Evolutionary conservation across 2,113 vertebrate species (phyloP).

Genomic region (Macquaria ambigua): DNA sequence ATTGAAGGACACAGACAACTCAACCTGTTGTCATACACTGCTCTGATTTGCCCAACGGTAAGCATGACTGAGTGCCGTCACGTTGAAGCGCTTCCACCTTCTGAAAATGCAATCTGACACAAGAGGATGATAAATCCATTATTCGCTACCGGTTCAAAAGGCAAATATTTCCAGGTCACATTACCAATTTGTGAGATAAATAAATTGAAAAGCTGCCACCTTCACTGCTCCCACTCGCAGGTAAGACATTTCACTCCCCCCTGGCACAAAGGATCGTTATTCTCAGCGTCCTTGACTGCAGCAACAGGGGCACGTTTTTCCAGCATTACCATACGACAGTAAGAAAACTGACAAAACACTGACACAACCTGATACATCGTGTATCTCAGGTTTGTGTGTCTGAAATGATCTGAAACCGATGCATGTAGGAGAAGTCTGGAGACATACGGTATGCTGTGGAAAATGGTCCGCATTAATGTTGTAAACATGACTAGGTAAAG

Average conservation of each 20-base stretch:
- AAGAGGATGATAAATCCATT: conserved; percentile 1
- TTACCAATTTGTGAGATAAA: conserved; percentile 33
- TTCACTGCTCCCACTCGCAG: conserved; percentile 3
- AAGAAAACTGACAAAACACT: not conserved
- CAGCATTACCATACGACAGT: not conserved
- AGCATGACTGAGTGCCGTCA: not conserved
- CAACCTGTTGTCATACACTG: not conserved
- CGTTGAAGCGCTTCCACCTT: not conserved
- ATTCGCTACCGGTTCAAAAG: conserved; percentile 14
- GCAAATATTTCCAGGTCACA: conserved; percentile 38
- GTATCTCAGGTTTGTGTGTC: not conserved
- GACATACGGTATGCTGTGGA: not conserved
- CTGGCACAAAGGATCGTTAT: conserved; percentile 25
- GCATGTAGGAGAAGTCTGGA: not conserved
- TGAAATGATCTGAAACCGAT: not conserved
- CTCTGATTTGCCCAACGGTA: not conserved
- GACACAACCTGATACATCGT: not conserved
- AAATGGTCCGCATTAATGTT: not conserved
- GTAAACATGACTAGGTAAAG: not conserved
- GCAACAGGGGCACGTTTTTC: not conserved
- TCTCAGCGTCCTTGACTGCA: conserved; percentile 34
- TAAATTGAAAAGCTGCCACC: conserved; percentile 40
- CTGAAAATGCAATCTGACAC: not conserved
- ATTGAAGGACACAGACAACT: not conserved
- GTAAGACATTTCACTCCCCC: conserved; percentile 12